phyloP scores from a whole-genome alignment of 2,888 invertebrate species.

The Lithophane semibrunnea region DNA sequence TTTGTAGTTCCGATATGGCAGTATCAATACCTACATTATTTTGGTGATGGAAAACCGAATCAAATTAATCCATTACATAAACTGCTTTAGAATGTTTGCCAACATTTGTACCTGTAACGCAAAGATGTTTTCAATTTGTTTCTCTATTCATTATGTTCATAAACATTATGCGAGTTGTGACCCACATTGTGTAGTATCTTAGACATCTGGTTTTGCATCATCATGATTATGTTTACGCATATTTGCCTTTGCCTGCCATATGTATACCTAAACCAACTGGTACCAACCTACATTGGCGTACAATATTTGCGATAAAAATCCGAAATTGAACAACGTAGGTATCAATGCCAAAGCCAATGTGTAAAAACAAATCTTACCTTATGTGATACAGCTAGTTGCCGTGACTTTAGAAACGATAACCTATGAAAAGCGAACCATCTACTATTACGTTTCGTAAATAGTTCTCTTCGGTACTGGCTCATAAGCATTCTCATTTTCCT shows the following conservation, averaged over 20 bases:
- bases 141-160: not conserved
- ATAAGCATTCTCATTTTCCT: constrained; percentile 48
- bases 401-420: constrained; percentile 32
- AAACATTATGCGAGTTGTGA: not conserved
- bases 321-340: not conserved
- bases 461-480: constrained; percentile 38
- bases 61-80: not conserved
- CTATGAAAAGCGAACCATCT: constrained; percentile 44
- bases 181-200: not conserved
- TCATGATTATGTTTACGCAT: not conserved
- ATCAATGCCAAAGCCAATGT: not conserved
- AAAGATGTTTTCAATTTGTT: constrained; percentile 30
- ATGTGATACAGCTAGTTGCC: constrained; percentile 6
- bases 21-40: not conserved
- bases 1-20: not conserved
- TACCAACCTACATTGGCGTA: not conserved
- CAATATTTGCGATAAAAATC: not conserved
- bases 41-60: not conserved
- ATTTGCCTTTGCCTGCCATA: not conserved
- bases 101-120: constrained; percentile 31
- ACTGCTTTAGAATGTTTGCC: constrained; percentile 23
- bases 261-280: not conserved
- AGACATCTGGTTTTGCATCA: not conserved
- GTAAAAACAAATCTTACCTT: constrained; percentile 34
- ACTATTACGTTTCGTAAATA: constrained; percentile 28